Conservation (phyloP, 2,113 vertebrate genomes). For the Lophura nycthemera region DNA sequence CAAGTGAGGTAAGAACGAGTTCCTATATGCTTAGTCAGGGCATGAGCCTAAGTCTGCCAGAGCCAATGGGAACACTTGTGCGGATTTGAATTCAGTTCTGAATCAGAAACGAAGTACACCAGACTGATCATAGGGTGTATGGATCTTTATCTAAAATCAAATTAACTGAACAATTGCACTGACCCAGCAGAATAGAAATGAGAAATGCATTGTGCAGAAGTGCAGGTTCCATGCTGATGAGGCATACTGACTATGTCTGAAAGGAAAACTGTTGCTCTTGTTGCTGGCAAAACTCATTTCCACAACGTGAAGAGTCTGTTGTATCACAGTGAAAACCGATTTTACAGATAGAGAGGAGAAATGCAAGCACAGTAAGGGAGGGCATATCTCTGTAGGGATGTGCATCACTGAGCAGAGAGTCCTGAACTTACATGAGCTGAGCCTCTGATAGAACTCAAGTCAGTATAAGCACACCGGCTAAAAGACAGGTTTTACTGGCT, state of each 20-base stretch:
- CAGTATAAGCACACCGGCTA: background rate
- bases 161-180: background rate
- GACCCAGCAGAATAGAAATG: background rate
- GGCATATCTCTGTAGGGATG: background rate
- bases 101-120: background rate
- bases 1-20: background rate
- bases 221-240: background rate
- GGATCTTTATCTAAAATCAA: background rate
- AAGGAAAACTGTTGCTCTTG: background rate
- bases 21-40: background rate
- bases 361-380: background rate
- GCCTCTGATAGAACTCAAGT: background rate
- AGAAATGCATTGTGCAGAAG: background rate
- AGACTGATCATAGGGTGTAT: background rate
- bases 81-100: background rate
- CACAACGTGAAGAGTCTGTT: background rate
- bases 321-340: background rate
- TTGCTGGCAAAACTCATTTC: background rate
- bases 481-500: background rate
- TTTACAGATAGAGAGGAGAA: background rate
- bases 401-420: background rate
- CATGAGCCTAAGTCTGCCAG: background rate
- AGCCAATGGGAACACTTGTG: background rate
- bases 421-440: background rate
- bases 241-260: fast-evolving